Conservation (phyloP, 2,888 invertebrate genomes). For the Scelioninae gen. 2 region DNA sequence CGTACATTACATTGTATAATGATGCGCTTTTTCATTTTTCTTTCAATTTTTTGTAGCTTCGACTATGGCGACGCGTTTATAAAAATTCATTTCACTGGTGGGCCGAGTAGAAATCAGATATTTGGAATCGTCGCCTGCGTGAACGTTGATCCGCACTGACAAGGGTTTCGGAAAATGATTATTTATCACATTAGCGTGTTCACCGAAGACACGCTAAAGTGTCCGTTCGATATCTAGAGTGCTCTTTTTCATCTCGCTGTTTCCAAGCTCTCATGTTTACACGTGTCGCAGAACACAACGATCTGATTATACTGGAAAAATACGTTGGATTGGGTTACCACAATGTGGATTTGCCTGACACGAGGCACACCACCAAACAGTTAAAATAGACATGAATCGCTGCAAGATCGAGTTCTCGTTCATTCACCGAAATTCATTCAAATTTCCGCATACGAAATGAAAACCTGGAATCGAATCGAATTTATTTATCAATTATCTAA, state of each 20-base stretch:
- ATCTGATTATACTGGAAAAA: slow-evolving; percentile 56
- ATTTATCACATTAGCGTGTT: slow-evolving; percentile 53
- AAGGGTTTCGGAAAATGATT: slow-evolving; percentile 56
- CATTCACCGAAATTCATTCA: slow-evolving; percentile 47
- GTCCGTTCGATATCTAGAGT: slow-evolving; percentile 50
- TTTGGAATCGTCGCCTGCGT: slow-evolving; percentile 45
- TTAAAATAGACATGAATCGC: slow-evolving; percentile 18
- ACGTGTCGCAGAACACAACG: slow-evolving; percentile 54
- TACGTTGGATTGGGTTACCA: slow-evolving; percentile 56
- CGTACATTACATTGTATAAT: too few species aligned
- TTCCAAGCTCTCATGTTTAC: slow-evolving; percentile 54
- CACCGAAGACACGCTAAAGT: slow-evolving; percentile 45
- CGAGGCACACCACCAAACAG: slow-evolving; percentile 13
- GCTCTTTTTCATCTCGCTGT: slow-evolving; percentile 47
- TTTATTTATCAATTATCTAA: slow-evolving; percentile 19
- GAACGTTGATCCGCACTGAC: slow-evolving; percentile 52
- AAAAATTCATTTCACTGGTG: slow-evolving; percentile 33
- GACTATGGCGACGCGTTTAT: too few species aligned
- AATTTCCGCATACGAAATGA: slow-evolving; percentile 7
- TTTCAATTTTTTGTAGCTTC: too few species aligned
- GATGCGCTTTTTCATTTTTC: too few species aligned
- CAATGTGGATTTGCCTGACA: slow-evolving; percentile 45
- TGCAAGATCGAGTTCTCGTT: slow-evolving; percentile 36
- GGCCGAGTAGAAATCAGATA: slow-evolving; percentile 52
- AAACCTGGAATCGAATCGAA: slow-evolving; percentile 9